Base-by-base conservation (phyloP, 2,113 vertebrate species). In the Acrocephalus arundinaceus region DNA sequence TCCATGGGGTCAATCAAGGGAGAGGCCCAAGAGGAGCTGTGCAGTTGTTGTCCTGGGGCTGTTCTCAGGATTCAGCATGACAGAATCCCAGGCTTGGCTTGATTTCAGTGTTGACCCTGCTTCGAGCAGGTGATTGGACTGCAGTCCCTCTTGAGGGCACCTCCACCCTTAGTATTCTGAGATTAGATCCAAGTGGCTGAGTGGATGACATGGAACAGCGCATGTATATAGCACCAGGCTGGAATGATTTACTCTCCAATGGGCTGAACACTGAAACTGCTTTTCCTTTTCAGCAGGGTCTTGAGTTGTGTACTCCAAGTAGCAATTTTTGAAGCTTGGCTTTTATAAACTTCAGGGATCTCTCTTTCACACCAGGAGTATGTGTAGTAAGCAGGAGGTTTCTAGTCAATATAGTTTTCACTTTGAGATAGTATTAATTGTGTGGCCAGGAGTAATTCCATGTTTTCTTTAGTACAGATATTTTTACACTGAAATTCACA, bases 281-380 rank as follows among this genome's bases (percentile, higher is more conserved):
- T 95, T 85, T 58, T 49, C 39, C 51, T 91, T 88, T 59, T 27
- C 55, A 89, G 63, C 82, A 82, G 87, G 54, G 33, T 81, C 63
- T 85, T 67, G 46, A 76, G 61, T 72, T 85, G 65, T 49, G 10
- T 89, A 17, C 51, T 89, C 59, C 51, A 75, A 68, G 65, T 43
- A 77, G 67, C 88, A 90, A 13, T 63, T 49, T 49, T 68, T 70
- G 54, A 76, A 96, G 35, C 76, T 94, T 84, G 62, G 3, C 70
- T 77, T 91, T 78, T 68, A 57, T 49, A 45, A 85, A 57, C 72
- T 96, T 97, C 76, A 95, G 95, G 89, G 97, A 89, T 97, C 59
- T 76, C 63, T 93, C 23, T 91, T 96, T 87, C 48, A 25, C 87
- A 77, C n/a, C 58, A 82, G 85, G 87, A 94, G 89, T 73, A 33